Conservation (phyloP, 2,888 invertebrate genomes). For the Calliopum simillimum region DNA sequence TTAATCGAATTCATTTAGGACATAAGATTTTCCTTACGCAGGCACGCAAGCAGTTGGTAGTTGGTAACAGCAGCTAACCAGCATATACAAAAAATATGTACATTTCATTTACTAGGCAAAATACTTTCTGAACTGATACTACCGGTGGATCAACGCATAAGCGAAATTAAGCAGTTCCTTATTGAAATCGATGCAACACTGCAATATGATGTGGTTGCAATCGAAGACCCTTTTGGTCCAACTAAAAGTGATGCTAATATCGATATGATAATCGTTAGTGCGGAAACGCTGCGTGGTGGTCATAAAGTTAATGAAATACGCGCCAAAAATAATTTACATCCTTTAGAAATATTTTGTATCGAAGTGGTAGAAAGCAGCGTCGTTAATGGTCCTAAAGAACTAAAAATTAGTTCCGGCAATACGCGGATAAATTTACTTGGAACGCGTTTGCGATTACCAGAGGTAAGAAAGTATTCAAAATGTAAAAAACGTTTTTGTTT, state of each 20-base stretch:
- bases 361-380: too few relatives aligned
- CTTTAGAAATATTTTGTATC: too few relatives aligned
- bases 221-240: too few relatives aligned
- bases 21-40: slow-evolving; percentile 94
- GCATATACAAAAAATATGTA: slow-evolving; percentile 84
- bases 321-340: too few relatives aligned
- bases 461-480: too few relatives aligned
- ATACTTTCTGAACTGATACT: slow-evolving; percentile 85
- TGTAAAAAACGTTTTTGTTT: too few relatives aligned
- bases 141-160: too few relatives aligned
- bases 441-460: too few relatives aligned
- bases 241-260: too few relatives aligned
- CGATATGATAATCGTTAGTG: too few relatives aligned
- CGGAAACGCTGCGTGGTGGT: too few relatives aligned
- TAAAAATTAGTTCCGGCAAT: slow-evolving; percentile 95
- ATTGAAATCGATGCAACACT: slow-evolving; percentile 84
- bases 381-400: slow-evolving; percentile 79
- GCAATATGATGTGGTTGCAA: slow-evolving; percentile 82
- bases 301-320: too few relatives aligned
- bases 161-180: slow-evolving; percentile 84
- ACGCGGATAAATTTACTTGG: slow-evolving; percentile 84
- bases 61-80: slow-evolving; percentile 93
- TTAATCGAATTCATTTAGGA: slow-evolving; percentile 93
- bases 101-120: slow-evolving; percentile 80
- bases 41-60: slow-evolving; percentile 83